Evolutionary conservation across 2,888 invertebrate species (phyloP), one percentile per base, ranked within the genome.

Genomic region (Calephelis perditalis): DNA sequence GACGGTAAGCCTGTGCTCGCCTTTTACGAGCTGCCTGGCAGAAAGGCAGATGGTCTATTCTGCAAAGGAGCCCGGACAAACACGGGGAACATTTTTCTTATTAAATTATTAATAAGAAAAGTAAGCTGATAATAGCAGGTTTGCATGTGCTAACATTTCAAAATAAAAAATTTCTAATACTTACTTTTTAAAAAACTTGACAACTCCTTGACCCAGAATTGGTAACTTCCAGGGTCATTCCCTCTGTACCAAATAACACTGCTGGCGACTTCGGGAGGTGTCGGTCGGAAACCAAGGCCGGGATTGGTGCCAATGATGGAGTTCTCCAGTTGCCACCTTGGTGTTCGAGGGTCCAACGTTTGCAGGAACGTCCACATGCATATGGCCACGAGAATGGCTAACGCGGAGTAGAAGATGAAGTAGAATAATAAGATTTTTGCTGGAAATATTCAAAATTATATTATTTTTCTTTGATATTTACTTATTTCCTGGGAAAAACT

Each of bases 351-450:
- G 82, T 98, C 97, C 74, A 98, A 85, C 0, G 97, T 97, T 82
- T 96, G 96, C 70, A 95, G 95, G 92, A 99, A 99, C 64, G 96
- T 96, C 94, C 97, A 96, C 93, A 98, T 95, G 89, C 98, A 98
- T 66, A 98, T 96, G 26, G 97, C 95, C 67, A 99, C 99, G 75
- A 99, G 93, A 37, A 97, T 97, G 36, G 96, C 97, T 76, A 99
- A 92, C 69, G 96, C 96, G 63, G 94, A 91, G 91, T 99, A 99
- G 92, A 99, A 99, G 73, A 97, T 93, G 73, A 97, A 89, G 92
- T 99, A 99, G 92, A 99, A 99, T n/a, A 97, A 85, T 60, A 95
- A 93, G 78, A 99, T 98, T 92, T 98, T 98, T 65, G 94, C 98
- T 98, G 92, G 55, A 94, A 83, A 66, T 60, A 74, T 71, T 44